Evolutionary conservation across 2,797 vertebrate genomes (phyloP).

Genomic region (Pachyuromys duprasi): DNA sequence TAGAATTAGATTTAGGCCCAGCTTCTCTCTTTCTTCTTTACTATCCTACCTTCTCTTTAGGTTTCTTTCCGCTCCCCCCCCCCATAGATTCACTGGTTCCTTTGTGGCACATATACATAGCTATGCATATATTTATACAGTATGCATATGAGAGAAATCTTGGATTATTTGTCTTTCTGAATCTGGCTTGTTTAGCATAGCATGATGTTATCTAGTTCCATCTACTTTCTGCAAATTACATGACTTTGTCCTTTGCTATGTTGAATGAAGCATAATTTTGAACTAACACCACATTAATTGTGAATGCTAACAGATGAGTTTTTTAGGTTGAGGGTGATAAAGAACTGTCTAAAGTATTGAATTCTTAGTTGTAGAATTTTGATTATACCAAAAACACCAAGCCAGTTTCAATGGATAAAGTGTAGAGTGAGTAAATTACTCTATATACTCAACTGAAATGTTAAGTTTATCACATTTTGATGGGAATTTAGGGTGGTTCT

Average conservation of each 20-base stretch:
- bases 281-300: not conserved
- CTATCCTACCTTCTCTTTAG: not conserved
- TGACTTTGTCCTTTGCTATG: not conserved
- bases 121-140: too few relatives aligned
- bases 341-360: not conserved
- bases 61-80: fast-evolving
- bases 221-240: not conserved
- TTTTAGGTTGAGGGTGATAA: not conserved
- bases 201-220: not conserved
- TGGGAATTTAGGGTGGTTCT: not conserved
- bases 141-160: not conserved
- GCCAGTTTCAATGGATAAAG: not conserved
- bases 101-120: not conserved
- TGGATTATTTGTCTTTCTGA: not conserved
- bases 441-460: not conserved
- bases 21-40: too few relatives aligned
- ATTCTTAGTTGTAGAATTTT: not conserved
- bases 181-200: not conserved
- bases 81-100: not conserved
- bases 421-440: not conserved
- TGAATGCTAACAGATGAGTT: not conserved
- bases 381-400: not conserved
- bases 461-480: not conserved
- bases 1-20: too few relatives aligned
- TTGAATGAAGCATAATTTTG: not conserved